Conservation (phyloP, 2,888 invertebrate species). For the Strigamia crassipes region DNA sequence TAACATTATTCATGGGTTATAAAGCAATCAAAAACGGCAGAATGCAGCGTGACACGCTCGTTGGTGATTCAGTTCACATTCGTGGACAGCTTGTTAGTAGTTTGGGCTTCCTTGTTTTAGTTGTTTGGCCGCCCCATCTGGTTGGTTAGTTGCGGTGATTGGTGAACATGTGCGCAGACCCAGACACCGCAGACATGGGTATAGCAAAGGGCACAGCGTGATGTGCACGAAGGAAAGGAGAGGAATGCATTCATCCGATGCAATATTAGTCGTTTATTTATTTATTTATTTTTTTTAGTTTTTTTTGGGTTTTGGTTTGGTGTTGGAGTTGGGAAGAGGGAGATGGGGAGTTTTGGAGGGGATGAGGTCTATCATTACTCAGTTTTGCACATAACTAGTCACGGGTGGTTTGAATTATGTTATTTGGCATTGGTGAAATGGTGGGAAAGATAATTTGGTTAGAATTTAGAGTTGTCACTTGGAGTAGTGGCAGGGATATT, state of each 20-base stretch:
- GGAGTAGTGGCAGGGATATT: background rate
- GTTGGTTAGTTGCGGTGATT: slow-evolving; percentile 3
- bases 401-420: background rate
- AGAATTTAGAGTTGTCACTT: background rate
- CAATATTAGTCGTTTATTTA: background rate
- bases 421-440: background rate
- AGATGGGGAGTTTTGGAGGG: background rate
- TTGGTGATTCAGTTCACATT: slow-evolving; percentile 1
- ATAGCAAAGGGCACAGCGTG: background rate
- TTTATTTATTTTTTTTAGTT: too few species aligned
- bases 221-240: background rate
- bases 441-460: background rate
- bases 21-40: slow-evolving; percentile 14
- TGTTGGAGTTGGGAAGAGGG: background rate
- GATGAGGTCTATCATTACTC: background rate
- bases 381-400: background rate
- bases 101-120: background rate
- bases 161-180: background rate
- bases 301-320: background rate
- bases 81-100: background rate
- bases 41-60: background rate
- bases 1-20: slow-evolving; percentile 28
- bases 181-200: background rate
- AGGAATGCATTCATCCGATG: background rate
- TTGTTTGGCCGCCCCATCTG: background rate